phyloP scores from a whole-genome alignment of 2,888 invertebrate genomes.

The Chironomus riparius region DNA sequence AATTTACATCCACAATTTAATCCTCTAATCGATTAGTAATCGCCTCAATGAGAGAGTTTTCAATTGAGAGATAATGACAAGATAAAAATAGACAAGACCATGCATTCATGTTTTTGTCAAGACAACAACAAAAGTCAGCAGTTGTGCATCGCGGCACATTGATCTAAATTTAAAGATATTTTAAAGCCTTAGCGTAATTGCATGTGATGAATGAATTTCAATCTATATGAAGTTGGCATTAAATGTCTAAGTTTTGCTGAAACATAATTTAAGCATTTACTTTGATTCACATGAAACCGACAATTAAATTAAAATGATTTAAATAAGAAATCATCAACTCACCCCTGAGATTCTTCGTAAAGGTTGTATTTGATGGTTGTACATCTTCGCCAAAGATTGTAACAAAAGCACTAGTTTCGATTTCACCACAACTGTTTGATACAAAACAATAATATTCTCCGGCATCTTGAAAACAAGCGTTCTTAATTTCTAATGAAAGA shows the following conservation, averaged over 20 bases:
- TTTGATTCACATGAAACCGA: background rate
- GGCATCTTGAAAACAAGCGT: slow-evolving; percentile 51
- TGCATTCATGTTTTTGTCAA: background rate
- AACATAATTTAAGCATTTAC: background rate
- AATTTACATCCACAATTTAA: background rate
- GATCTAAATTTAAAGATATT: background rate
- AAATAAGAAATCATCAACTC: slow-evolving; percentile 30
- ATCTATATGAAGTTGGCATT: no score
- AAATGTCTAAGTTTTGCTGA: no score
- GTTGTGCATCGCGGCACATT: background rate
- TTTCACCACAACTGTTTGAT: slow-evolving; percentile 36
- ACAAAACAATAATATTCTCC: slow-evolving; percentile 58
- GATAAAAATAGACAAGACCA: background rate
- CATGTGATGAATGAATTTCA: no score
- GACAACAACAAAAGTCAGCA: background rate
- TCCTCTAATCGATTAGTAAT: background rate
- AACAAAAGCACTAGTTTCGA: slow-evolving; percentile 41
- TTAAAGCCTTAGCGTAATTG: background rate
- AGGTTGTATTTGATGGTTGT: slow-evolving; percentile 38
- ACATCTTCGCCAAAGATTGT: slow-evolving; percentile 39
- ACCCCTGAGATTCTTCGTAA: slow-evolving; percentile 43
- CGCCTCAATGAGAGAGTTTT: background rate
- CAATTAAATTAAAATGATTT: background rate
- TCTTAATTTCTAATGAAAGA: slow-evolving; percentile 48
- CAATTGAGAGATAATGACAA: background rate